These are phyloP conservation scores for Laothoe populi DNA, from an alignment of 2,888 invertebrate genomes.

Conservation along the genomic window DNA sequence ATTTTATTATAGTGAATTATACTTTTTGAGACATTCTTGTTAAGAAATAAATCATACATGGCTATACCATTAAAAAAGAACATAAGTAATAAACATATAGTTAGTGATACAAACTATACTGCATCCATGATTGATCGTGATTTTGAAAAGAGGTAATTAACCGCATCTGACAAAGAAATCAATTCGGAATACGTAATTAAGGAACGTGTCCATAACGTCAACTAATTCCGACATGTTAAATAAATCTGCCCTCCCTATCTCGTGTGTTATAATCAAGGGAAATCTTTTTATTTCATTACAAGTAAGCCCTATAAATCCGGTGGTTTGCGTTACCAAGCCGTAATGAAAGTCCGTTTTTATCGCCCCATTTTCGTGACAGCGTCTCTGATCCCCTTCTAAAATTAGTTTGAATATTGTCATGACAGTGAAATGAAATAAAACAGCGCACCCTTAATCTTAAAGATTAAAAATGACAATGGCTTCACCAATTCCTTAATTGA, in stretches of 20 bases:
- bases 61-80: too few relatives aligned
- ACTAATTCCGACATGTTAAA: slow-evolving; percentile 33
- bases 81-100: too few relatives aligned
- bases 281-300: slow-evolving; percentile 23
- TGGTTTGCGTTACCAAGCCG: slow-evolving; percentile 13
- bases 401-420: slow-evolving; percentile 23
- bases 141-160: slow-evolving; percentile 38
- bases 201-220: slow-evolving; percentile 38
- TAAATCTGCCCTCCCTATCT: slow-evolving; percentile 31
- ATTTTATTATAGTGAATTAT: too few relatives aligned
- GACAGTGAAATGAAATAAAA: slow-evolving; percentile 16
- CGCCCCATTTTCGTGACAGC: slow-evolving; percentile 10
- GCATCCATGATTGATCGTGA: too few relatives aligned
- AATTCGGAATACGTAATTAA: slow-evolving; percentile 44
- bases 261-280: slow-evolving; percentile 28
- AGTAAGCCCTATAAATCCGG: slow-evolving; percentile 25
- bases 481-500: neutral
- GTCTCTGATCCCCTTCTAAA: slow-evolving; percentile 23
- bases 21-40: too few relatives aligned
- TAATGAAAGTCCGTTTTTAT: slow-evolving; percentile 29
- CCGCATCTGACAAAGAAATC: slow-evolving; percentile 31
- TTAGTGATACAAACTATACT: too few relatives aligned
- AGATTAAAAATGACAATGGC: slow-evolving; percentile 24
- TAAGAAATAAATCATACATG: too few relatives aligned
- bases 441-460: neutral